Conservation (phyloP, 2,888 invertebrate species). For the Eupelmus urozonus region DNA sequence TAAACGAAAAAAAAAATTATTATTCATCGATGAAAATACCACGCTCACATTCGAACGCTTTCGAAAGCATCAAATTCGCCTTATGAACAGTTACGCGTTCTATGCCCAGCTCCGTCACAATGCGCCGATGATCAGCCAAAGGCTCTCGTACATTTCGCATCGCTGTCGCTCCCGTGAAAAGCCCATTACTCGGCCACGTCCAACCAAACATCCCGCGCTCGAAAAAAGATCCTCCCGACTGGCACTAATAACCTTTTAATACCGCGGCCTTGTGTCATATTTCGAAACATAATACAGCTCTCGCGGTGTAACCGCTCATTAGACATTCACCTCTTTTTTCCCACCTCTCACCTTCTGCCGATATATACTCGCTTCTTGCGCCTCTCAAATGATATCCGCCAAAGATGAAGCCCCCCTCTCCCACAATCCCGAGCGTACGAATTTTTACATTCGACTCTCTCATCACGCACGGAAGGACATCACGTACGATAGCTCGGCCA, state of each 20-base stretch:
- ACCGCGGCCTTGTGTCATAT: slow-evolving; percentile 36
- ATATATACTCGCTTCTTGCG: not conserved
- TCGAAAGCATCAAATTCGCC: no score
- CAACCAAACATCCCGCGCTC: slow-evolving; percentile 1
- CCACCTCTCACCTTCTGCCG: not conserved
- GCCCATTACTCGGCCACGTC: slow-evolving; percentile 4
- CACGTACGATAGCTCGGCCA: not conserved
- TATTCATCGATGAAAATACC: no score
- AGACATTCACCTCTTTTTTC: slow-evolving; percentile 42
- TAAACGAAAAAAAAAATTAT: no score
- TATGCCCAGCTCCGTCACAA: not conserved
- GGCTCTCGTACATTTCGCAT: slow-evolving; percentile 14
- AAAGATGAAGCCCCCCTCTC: not conserved
- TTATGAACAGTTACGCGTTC: not conserved
- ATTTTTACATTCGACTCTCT: not conserved
- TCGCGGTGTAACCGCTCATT: slow-evolving; percentile 39
- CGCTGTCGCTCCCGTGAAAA: slow-evolving; percentile 9
- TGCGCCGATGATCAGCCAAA: not conserved
- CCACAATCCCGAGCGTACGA: not conserved
- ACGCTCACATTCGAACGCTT: no score
- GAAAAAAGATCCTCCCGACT: slow-evolving; percentile 3
- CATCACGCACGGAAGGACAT: not conserved
- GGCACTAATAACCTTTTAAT: slow-evolving; percentile 58
- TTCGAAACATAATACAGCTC: slow-evolving; percentile 44
- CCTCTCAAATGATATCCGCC: slow-evolving; percentile 43